Conservation (phyloP, 1,140 invertebrate species). For the Panagrolaimus sp. region DNA sequence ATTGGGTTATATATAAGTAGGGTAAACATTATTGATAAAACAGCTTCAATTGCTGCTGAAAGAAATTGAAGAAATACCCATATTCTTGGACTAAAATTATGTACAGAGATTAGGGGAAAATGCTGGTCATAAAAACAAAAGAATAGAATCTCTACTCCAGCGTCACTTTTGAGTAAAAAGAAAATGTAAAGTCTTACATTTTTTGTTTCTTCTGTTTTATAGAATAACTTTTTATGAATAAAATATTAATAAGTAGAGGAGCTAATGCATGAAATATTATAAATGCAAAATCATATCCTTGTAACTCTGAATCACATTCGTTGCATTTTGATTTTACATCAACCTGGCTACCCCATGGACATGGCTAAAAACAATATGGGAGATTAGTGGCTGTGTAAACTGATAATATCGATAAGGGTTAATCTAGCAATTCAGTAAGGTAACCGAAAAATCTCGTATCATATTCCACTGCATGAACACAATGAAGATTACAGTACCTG, state of each 20-base stretch:
- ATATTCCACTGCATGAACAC: no score
- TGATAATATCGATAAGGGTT: background rate
- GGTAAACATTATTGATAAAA: conserved; percentile 27
- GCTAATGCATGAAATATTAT: conserved; percentile 38
- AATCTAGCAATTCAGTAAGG: no score
- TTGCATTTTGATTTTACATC: conserved; percentile 20
- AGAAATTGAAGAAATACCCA: conserved; percentile 36
- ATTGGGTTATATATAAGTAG: conserved; percentile 30
- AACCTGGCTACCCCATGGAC: conserved; percentile 31
- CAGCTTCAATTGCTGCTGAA: conserved; percentile 33
- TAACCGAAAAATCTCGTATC: no score
- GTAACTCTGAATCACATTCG: conserved; percentile 23
- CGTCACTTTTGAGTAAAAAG: no score
- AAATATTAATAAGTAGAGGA: conserved; percentile 24
- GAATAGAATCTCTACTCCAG: no score
- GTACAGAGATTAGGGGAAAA: no score
- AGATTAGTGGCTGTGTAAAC: background rate
- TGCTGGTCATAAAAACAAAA: no score
- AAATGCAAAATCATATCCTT: conserved; percentile 40
- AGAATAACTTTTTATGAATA: conserved; percentile 28
- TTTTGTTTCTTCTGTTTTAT: background rate
- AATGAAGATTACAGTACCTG: background rate
- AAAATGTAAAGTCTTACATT: no score
- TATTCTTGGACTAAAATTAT: conserved; percentile 29
- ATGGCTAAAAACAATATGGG: conserved; percentile 24